Evolutionary conservation across 1,140 invertebrate species (phyloP).

Genomic region (Macrosteles quadrilineatus): DNA sequence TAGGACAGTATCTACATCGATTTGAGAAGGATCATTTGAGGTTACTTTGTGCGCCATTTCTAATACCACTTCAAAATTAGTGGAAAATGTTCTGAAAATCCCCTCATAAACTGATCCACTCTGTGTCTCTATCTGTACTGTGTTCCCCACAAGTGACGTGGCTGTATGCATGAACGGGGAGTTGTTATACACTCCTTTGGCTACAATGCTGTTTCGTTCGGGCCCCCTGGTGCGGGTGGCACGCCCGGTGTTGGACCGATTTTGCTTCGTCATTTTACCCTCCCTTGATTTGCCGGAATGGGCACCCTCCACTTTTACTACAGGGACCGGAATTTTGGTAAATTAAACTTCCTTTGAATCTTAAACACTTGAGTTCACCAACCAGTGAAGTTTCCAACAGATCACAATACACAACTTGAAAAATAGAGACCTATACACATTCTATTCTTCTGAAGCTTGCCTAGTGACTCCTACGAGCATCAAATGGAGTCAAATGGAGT

Average conservation of each 20-base stretch:
- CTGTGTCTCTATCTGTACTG: conserved; percentile 75
- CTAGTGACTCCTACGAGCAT: background rate
- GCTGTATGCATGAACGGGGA: conserved; percentile 83
- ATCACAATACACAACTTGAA: no score
- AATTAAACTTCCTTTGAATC: conserved; percentile 43
- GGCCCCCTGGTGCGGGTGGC: conserved; percentile 58
- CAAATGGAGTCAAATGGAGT: background rate
- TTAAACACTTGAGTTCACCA: background rate
- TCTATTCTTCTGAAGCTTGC: background rate
- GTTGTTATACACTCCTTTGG: conserved; percentile 86
- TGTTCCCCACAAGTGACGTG: conserved; percentile 78
- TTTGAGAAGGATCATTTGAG: conserved; percentile 58
- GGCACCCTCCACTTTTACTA: conserved; percentile 56
- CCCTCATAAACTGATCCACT: conserved; percentile 83
- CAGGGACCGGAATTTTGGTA: conserved; percentile 60
- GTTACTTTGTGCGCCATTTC: conserved; percentile 82
- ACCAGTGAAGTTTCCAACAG: background rate
- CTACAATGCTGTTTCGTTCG: conserved; percentile 58
- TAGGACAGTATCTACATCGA: conserved; percentile 67
- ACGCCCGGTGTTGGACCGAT: conserved; percentile 54
- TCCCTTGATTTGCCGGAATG: conserved; percentile 53
- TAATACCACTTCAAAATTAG: conserved; percentile 78
- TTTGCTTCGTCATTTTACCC: conserved; percentile 54
- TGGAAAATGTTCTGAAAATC: conserved; percentile 83
- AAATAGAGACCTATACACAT: no score